Percentiles rank a stretch among this genome's conserved stretches.
Conservation (phyloP, 2,113 vertebrate genomes). For the Climacteris rufus region DNA sequence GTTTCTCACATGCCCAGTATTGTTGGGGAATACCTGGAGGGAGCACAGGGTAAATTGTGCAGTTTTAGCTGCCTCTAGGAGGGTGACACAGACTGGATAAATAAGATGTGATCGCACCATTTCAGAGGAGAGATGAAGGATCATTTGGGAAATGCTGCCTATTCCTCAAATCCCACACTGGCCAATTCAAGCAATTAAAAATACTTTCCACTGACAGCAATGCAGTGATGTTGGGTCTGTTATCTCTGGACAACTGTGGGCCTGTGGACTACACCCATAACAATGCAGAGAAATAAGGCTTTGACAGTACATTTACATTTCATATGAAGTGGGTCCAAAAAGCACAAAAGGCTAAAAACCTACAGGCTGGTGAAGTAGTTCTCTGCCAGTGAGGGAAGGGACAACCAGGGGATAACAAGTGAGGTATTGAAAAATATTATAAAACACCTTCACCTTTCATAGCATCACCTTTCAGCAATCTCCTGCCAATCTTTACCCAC, state of each 20-base stretch:
- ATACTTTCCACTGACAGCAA: not conserved
- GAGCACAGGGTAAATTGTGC: accelerated
- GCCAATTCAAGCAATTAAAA: not conserved
- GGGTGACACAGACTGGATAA: not conserved
- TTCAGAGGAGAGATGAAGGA: not conserved
- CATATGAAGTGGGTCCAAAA: not conserved
- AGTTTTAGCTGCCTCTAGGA: not conserved
- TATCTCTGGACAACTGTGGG: not conserved
- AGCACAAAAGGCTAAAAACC: not conserved
- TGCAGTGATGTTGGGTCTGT: not conserved
- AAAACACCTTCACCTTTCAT: not conserved
- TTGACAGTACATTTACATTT: not conserved
- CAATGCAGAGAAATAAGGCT: not conserved
- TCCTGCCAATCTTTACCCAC: not conserved
- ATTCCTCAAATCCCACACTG: not conserved
- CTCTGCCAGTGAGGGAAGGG: not conserved
- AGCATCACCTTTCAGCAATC: not conserved
- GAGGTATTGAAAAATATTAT: not conserved
- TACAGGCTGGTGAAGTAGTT: not conserved
- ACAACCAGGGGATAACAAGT: not conserved
- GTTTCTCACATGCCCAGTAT: not conserved
- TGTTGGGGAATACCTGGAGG: not conserved
- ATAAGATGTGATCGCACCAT: not conserved
- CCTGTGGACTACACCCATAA: not conserved
- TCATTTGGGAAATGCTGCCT: not conserved